Conservation (phyloP, 1,140 invertebrate genomes). For the Drosophila neocordata region DNA sequence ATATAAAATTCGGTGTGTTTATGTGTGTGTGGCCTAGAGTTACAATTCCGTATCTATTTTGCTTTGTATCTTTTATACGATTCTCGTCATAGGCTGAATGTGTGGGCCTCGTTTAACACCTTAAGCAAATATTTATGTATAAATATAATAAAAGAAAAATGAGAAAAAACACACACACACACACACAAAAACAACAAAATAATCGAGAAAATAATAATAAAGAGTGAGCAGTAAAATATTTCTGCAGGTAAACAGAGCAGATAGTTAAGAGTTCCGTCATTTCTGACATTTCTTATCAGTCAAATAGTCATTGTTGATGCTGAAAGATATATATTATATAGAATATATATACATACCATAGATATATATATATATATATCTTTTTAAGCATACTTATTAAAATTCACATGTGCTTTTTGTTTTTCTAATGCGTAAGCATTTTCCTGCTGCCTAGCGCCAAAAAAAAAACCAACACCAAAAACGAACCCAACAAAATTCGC, state of each 20-base stretch:
- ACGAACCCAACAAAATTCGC: conserved; percentile 39
- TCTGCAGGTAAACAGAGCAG: not conserved
- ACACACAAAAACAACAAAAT: not conserved
- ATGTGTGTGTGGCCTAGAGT: no score
- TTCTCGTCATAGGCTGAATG: conserved; percentile 20
- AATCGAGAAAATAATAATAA: not conserved
- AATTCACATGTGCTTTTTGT: conserved; percentile 6
- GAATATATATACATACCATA: not conserved
- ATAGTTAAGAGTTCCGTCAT: not conserved
- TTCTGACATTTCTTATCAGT: conserved; percentile 15
- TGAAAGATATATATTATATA: not conserved
- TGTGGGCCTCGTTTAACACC: conserved; percentile 35
- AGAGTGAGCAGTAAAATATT: no score
- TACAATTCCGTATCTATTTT: not conserved
- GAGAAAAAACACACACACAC: no score
- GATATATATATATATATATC: not conserved
- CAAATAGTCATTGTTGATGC: conserved; percentile 1
- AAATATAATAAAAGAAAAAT: conserved; percentile 10
- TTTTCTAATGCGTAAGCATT: conserved; percentile 19
- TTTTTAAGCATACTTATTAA: conserved; percentile 4
- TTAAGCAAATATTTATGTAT: conserved; percentile 14
- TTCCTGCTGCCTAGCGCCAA: not conserved
- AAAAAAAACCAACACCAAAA: conserved; percentile 11
- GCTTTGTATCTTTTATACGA: not conserved
- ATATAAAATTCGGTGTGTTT: not conserved